Conservation (phyloP, 2,797 vertebrate species). For the Phalloptychus januarius region DNA sequence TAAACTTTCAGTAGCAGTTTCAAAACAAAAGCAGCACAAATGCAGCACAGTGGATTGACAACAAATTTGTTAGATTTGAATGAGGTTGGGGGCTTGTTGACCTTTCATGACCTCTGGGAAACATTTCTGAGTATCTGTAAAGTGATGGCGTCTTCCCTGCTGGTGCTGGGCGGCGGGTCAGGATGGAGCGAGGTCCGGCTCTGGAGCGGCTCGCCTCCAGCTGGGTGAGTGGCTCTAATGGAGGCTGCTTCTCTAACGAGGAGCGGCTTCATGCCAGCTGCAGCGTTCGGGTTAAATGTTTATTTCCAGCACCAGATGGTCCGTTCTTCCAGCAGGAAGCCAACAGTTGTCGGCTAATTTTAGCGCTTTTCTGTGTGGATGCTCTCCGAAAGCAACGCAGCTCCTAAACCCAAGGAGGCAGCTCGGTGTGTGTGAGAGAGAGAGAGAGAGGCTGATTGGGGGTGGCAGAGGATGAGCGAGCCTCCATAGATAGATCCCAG, state of each 20-base stretch:
- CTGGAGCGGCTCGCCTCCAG: not conserved
- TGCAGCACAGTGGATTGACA: no score
- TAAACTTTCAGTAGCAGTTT: no score
- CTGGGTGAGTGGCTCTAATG: not conserved
- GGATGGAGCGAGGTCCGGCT: conserved; percentile 19
- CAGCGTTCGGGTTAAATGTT: conserved; percentile 38
- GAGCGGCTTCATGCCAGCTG: not conserved
- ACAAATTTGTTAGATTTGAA: no score
- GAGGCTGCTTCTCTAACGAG: conserved; percentile 19
- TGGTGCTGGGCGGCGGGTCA: not conserved
- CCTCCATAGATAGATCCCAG: conserved; percentile 63
- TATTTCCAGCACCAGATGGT: conserved; percentile 43
- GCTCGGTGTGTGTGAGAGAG: not conserved
- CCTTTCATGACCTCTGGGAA: no score
- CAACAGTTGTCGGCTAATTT: conserved; percentile 40
- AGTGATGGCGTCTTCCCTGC: no score
- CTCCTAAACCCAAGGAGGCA: conserved; percentile 26
- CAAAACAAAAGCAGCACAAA: no score
- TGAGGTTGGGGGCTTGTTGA: no score
- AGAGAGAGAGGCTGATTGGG: conserved; percentile 28
- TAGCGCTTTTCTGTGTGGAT: conserved; percentile 24
- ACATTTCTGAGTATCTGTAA: no score
- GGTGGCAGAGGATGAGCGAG: conserved; percentile 66
- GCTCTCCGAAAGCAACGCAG: conserved; percentile 32
- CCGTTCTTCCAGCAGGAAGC: conserved; percentile 30